phyloP scores from a whole-genome alignment of 2,888 invertebrate species.

The Brachyopa scutellaris region DNA sequence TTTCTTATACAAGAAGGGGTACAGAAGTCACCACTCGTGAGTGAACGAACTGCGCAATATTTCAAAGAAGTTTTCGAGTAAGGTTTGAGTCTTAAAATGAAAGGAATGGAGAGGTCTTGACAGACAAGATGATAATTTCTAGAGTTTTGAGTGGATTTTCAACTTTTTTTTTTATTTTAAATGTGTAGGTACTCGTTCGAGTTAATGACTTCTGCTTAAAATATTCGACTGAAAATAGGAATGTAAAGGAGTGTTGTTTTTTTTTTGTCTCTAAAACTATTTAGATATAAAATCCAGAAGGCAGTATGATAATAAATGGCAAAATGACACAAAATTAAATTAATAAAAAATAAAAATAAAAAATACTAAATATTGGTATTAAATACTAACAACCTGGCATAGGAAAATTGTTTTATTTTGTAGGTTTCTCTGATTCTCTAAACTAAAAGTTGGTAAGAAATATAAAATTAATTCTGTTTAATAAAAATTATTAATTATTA shows the following conservation, averaged over 20 bases:
- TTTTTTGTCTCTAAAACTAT: not conserved
- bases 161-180: too few relatives aligned
- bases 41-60: too few relatives aligned
- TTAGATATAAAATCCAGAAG: constrained; percentile 18
- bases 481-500: constrained; percentile 55
- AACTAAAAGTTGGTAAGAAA: constrained; percentile 15
- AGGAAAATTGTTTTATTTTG: constrained; percentile 32
- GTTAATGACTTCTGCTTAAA: not conserved
- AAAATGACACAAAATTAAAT: constrained; percentile 37
- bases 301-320: constrained; percentile 60
- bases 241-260: constrained; percentile 25
- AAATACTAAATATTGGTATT: constrained; percentile 36
- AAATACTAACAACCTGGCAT: constrained; percentile 58
- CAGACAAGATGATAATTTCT: too few relatives aligned
- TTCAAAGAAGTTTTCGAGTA: too few relatives aligned
- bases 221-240: not conserved
- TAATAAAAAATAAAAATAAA: constrained; percentile 11
- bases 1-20: not conserved
- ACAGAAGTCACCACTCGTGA: constrained; percentile 15
- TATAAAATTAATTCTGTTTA: constrained; percentile 15
- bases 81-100: not conserved
- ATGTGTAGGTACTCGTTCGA: too few relatives aligned
- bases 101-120: too few relatives aligned
- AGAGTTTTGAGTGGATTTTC: too few relatives aligned
- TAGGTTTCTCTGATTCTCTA: not conserved